Conservation (phyloP, 2,797 vertebrate species). For the Sternotherus odoratus region DNA sequence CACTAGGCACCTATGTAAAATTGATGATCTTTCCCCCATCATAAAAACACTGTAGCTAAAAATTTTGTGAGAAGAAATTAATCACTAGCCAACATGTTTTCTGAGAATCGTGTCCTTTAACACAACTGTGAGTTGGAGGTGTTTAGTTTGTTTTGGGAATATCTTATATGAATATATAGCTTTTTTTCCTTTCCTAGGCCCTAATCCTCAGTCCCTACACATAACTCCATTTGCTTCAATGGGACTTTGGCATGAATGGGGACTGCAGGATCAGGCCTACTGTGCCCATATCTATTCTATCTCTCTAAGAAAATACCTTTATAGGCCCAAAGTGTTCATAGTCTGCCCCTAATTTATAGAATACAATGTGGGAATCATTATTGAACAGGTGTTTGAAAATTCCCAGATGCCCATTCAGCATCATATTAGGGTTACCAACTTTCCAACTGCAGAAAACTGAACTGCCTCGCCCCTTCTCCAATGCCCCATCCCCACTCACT, state of each 20-base stretch:
- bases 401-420: neutral
- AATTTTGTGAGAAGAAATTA: neutral
- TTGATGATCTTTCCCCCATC: conserved; percentile 33
- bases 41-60: conserved; percentile 46
- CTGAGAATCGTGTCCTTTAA: neutral
- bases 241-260: neutral
- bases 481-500: too few relatives aligned
- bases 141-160: conserved; percentile 22
- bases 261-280: neutral
- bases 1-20: conserved; percentile 19
- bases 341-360: neutral
- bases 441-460: too few relatives aligned
- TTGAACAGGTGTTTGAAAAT: neutral
- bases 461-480: too few relatives aligned
- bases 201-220: neutral
- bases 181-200: neutral
- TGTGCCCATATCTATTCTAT: neutral
- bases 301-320: neutral
- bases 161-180: neutral
- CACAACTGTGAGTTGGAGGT: neutral
- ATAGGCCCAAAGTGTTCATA: neutral
- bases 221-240: neutral
- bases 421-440: neutral
- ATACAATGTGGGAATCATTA: neutral
- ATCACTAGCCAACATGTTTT: neutral